These are phyloP conservation scores for Conomelus anceps DNA, from an alignment of 2,888 invertebrate genomes.

Conservation along the genomic window DNA sequence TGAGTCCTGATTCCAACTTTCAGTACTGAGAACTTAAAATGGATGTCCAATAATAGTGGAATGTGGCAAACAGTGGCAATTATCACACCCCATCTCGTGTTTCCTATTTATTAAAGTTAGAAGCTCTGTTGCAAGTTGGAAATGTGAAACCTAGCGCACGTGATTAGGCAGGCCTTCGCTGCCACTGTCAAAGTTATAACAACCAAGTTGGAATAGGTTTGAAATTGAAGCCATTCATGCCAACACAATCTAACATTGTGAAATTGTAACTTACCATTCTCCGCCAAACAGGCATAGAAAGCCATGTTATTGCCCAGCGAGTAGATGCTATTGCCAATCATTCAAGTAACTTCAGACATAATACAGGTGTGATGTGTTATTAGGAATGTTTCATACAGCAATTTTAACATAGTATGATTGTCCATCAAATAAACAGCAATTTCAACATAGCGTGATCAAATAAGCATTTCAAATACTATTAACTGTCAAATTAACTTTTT, in stretches of 20 bases:
- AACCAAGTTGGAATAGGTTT: background rate
- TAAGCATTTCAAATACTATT: no score
- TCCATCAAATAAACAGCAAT: no score
- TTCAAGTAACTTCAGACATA: background rate
- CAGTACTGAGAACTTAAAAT: background rate
- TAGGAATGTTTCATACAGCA: no score
- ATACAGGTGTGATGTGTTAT: no score
- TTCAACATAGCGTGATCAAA: no score
- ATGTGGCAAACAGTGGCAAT: background rate
- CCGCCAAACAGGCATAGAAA: no score
- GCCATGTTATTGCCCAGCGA: background rate
- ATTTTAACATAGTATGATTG: no score
- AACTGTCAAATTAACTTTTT: no score
- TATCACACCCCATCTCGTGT: background rate
- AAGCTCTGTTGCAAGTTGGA: background rate
- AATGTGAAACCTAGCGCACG: background rate
- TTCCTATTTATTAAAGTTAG: background rate
- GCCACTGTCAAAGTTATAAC: background rate
- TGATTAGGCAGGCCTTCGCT: background rate
- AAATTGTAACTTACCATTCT: background rate
- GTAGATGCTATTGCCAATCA: no score
- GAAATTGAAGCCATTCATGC: background rate
- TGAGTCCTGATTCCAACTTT: background rate
- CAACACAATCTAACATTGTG: background rate
- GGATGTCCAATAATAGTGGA: background rate